Conservation (phyloP, 2,113 vertebrate genomes). For the Muntiacus muntjak region DNA sequence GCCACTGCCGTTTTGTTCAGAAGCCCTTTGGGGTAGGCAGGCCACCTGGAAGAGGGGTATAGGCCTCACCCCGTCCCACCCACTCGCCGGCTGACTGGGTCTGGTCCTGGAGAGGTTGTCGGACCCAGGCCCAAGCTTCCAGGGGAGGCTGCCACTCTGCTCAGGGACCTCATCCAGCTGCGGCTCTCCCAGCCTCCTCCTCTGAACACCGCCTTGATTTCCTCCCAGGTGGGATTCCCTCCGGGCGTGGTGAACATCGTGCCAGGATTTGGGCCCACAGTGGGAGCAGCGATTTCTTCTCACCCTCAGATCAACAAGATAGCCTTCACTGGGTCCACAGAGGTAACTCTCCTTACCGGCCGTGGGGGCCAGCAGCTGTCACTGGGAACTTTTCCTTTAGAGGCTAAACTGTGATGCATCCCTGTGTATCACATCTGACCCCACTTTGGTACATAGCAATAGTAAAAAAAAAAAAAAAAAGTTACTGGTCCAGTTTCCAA, state of each 20-base stretch:
- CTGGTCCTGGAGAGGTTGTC: rapidly evolving
- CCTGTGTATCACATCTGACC: background rate
- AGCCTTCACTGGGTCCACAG: constrained; percentile 94
- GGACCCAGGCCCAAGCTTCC: rapidly evolving
- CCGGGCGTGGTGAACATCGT: constrained; percentile 96
- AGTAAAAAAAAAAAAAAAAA: background rate
- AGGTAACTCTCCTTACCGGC: constrained; percentile 78
- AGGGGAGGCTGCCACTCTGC: background rate
- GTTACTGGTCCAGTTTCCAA: background rate
- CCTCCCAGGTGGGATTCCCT: constrained; percentile 90
- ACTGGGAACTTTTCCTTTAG: background rate
- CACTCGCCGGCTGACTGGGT: rapidly evolving
- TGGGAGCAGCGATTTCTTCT: constrained; percentile 90
- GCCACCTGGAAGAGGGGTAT: too few species aligned
- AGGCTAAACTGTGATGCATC: background rate
- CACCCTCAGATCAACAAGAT: constrained; percentile 93
- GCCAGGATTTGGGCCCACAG: constrained; percentile 92
- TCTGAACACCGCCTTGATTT: background rate
- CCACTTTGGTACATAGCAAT: background rate
- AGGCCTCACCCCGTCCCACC: rapidly evolving
- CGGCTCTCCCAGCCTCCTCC: rapidly evolving
- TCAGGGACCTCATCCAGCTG: rapidly evolving
- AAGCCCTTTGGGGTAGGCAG: background rate
- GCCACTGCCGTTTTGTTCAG: background rate
- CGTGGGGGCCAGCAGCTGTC: rapidly evolving